Conservation (phyloP, 2,113 vertebrate genomes). For the Oryzias javanicus region DNA sequence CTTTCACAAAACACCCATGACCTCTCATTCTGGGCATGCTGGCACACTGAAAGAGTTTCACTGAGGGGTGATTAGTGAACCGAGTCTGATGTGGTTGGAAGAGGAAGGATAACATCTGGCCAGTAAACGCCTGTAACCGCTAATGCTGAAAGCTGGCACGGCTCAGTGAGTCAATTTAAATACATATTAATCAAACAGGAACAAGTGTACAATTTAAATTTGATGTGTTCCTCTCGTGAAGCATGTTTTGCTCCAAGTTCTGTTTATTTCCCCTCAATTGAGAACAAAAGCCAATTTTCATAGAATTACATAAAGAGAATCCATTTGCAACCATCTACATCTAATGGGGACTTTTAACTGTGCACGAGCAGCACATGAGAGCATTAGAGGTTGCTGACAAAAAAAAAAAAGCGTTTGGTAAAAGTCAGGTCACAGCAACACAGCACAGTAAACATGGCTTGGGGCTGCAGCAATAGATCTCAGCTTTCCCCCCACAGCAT, state of each 20-base stretch:
- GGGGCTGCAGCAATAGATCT: slow-evolving; percentile 60
- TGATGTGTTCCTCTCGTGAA: not conserved
- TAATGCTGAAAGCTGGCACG: slow-evolving; percentile 24
- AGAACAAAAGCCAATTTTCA: too few species aligned
- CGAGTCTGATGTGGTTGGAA: slow-evolving; percentile 17
- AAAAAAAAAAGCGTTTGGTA: slow-evolving; percentile 8
- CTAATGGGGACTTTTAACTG: not conserved
- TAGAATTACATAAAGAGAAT: too few species aligned
- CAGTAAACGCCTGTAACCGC: slow-evolving; percentile 25
- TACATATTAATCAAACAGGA: slow-evolving; percentile 17
- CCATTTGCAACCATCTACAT: not conserved
- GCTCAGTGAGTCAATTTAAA: slow-evolving; percentile 30
- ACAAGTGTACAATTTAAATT: slow-evolving; percentile 9
- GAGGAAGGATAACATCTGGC: slow-evolving; percentile 42
- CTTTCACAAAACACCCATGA: not conserved
- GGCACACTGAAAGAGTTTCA: not conserved
- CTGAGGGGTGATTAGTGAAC: slow-evolving; percentile 7
- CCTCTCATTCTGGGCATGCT: slow-evolving; percentile 16
- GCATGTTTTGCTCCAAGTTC: not conserved
- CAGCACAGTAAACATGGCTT: slow-evolving; percentile 27
- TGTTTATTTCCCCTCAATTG: too few species aligned
- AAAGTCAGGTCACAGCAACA: slow-evolving; percentile 24
- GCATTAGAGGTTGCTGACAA: slow-evolving; percentile 12
- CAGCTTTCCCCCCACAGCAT: slow-evolving; percentile 66
- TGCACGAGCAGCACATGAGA: slow-evolving; percentile 1